phyloP scores from a whole-genome alignment of 2,797 vertebrate genomes.

The Poeciliopsis presidionis region DNA sequence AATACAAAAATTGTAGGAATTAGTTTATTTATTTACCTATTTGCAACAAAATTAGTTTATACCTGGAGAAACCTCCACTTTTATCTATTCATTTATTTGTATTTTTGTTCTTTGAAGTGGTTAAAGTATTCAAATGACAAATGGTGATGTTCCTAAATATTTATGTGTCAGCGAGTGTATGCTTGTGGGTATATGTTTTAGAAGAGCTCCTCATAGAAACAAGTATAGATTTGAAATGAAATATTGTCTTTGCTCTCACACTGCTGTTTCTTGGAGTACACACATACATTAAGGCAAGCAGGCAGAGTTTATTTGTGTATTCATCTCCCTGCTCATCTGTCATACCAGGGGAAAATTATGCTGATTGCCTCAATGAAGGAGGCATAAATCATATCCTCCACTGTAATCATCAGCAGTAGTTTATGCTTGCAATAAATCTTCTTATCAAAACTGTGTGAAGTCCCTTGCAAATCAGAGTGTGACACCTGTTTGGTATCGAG shows the following conservation, averaged over 20 bases:
- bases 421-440: conserved; percentile 71
- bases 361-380: conserved; percentile 75
- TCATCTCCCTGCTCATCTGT: conserved; percentile 45
- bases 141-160: background rate
- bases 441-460: conserved; percentile 56
- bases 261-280: conserved; percentile 24
- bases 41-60: background rate
- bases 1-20: background rate
- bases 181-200: conserved; percentile 21
- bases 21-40: background rate
- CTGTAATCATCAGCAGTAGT: conserved; percentile 71
- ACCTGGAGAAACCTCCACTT: background rate
- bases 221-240: conserved; percentile 26
- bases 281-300: conserved; percentile 20
- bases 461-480: conserved; percentile 65
- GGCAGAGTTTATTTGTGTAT: conserved; percentile 26
- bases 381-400: conserved; percentile 71
- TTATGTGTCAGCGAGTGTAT: background rate
- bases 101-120: conserved; percentile 7
- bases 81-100: background rate
- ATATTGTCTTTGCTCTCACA: conserved; percentile 35
- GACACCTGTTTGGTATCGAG: conserved; percentile 61
- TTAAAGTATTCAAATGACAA: conserved; percentile 10
- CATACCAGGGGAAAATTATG: conserved; percentile 69
- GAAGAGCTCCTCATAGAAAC: conserved; percentile 43